Conservation (phyloP, 2,113 vertebrate genomes). For the Marmota flaviventris region DNA sequence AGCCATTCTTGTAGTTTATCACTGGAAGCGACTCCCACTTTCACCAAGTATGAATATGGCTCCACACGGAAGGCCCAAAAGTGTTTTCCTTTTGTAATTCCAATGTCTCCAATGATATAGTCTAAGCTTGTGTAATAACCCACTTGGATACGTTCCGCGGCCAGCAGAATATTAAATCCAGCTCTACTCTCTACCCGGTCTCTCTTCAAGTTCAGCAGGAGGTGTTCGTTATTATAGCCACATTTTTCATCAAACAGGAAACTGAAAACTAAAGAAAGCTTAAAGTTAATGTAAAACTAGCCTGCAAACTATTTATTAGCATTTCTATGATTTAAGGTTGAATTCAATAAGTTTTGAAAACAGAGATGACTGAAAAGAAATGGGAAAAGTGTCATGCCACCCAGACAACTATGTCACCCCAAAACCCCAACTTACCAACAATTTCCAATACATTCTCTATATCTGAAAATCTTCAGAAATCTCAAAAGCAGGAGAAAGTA, state of each 20-base stretch:
- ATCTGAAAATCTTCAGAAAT: not conserved
- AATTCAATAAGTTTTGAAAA: not conserved
- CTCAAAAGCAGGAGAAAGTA: conserved; percentile 26
- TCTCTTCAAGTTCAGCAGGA: conserved; percentile 91
- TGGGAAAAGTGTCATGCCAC: not conserved
- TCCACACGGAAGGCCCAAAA: conserved; percentile 97
- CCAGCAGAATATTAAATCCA: conserved; percentile 93
- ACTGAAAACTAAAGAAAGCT: conserved; percentile 90
- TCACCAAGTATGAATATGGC: conserved; percentile 95
- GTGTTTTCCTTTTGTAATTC: conserved; percentile 95
- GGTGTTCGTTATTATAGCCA: conserved; percentile 94
- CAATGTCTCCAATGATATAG: conserved; percentile 96
- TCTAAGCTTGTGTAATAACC: conserved; percentile 95
- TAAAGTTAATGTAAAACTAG: conserved; percentile 75
- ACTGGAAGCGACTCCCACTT: conserved; percentile 96
- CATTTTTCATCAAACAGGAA: conserved; percentile 98
- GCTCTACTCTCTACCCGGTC: conserved; percentile 95
- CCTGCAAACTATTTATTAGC: not conserved
- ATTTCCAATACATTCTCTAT: not conserved
- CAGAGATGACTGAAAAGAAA: not conserved
- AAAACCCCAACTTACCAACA: not conserved
- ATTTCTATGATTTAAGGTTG: conserved; percentile 4
- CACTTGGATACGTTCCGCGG: conserved; percentile 94
- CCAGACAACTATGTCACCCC: not conserved
- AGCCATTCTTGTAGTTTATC: conserved; percentile 96